These are phyloP conservation scores for Zaprionus kolodkinae DNA, from an alignment of 1,140 invertebrate genomes.

Conservation along the genomic window DNA sequence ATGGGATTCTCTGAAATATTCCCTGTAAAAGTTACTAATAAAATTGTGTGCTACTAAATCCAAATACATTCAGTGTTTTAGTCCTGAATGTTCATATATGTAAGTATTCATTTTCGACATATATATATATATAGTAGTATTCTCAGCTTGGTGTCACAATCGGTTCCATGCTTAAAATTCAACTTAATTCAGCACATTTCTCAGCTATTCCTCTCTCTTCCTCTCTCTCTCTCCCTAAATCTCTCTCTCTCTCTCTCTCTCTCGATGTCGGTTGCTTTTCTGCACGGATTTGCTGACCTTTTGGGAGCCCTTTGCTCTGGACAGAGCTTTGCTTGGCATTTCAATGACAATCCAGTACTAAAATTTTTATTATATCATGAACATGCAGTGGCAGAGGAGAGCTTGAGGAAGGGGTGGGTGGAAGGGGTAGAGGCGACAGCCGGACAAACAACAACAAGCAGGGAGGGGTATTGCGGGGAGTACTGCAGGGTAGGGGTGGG, in stretches of 20 bases:
- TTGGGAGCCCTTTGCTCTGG: constrained; percentile 19
- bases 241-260: neutral
- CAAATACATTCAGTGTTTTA: neutral
- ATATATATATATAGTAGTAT: no score
- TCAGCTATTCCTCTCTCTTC: neutral
- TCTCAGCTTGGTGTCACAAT: constrained; percentile 1
- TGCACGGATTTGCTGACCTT: constrained; percentile 32
- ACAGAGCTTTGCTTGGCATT: constrained; percentile 32
- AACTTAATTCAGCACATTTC: constrained; percentile 6
- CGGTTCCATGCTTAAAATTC: constrained; percentile 15
- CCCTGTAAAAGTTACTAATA: neutral
- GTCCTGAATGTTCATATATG: neutral
- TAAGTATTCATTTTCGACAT: neutral
- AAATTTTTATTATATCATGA: constrained; percentile 42
- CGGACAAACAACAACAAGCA: constrained; percentile 44
- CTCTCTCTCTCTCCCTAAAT: neutral
- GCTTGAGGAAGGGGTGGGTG: constrained; percentile 26
- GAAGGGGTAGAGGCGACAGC: constrained; percentile 30
- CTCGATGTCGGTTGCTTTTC: neutral
- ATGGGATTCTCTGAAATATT: neutral
- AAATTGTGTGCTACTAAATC: neutral
- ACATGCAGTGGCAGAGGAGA: constrained; percentile 3
- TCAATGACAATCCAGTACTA: constrained; percentile 45
- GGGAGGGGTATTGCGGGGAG: no score
- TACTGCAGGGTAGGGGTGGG: neutral